phyloP scores from a whole-genome alignment of 1,140 invertebrate species.

The Scylla paramamosain region DNA sequence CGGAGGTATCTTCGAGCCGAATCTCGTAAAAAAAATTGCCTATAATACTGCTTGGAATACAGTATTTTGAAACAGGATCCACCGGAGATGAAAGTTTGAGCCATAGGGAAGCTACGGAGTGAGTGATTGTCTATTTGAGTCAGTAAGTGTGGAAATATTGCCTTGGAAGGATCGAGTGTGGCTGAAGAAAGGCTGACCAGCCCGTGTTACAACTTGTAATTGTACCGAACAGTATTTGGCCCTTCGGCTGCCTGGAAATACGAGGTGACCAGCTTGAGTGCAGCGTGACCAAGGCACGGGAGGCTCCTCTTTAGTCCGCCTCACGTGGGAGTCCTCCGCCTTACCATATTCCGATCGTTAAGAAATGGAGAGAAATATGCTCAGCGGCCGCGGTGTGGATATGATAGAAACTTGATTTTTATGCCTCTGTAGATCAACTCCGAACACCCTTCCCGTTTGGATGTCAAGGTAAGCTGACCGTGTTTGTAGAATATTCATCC shows the following conservation, averaged over 20 bases:
- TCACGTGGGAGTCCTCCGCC: constrained; percentile 39
- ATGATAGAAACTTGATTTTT: constrained; percentile 57
- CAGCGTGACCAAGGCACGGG: not conserved
- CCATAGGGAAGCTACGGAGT: constrained; percentile 48
- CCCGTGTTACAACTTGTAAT: constrained; percentile 60
- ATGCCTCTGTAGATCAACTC: constrained; percentile 41
- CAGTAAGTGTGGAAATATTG: constrained; percentile 49
- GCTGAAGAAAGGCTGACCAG: constrained; percentile 60
- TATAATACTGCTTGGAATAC: constrained; percentile 57
- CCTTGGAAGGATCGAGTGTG: constrained; percentile 40
- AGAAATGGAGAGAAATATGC: constrained; percentile 60
- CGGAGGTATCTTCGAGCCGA: constrained; percentile 28
- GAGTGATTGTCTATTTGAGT: constrained; percentile 40
- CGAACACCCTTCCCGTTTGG: constrained; percentile 18
- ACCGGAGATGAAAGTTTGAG: constrained; percentile 42
- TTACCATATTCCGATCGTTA: constrained; percentile 27
- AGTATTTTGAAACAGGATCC: constrained; percentile 47
- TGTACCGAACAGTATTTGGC: constrained; percentile 35
- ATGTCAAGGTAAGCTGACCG: constrained; percentile 56
- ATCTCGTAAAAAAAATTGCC: constrained; percentile 51
- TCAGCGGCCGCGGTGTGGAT: constrained; percentile 54
- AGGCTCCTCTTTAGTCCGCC: constrained; percentile 34
- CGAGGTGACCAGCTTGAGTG: not conserved
- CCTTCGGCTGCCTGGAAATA: not conserved
- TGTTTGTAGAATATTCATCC: not conserved